Evolutionary conservation across 2,113 vertebrate species (phyloP).

Genomic region (Peromyscus californicus): DNA sequence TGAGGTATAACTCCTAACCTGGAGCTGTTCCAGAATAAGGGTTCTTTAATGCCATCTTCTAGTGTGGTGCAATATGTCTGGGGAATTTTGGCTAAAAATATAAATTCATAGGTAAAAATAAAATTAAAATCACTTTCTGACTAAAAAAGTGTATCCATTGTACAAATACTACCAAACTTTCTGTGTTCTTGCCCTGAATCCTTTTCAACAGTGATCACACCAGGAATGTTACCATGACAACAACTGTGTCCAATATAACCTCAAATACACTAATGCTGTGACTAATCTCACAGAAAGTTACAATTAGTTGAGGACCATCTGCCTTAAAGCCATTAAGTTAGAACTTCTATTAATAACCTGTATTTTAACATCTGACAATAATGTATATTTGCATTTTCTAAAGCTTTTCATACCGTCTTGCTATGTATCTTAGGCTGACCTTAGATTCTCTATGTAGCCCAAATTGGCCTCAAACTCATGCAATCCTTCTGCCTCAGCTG

Average conservation of each 20-base stretch:
- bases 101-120: not conserved
- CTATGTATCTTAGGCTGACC: not conserved
- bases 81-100: constrained; percentile 18
- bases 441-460: not conserved
- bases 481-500: not conserved
- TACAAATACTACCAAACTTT: not conserved
- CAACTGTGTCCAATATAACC: constrained; percentile 48
- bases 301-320: constrained; percentile 50
- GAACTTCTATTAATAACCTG: constrained; percentile 51
- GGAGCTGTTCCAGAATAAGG: not conserved
- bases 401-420: not conserved
- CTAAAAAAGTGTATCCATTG: constrained; percentile 9
- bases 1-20: not conserved
- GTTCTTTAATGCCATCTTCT: not conserved
- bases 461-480: not conserved
- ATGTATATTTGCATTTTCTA: constrained; percentile 42
- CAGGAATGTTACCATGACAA: constrained; percentile 63
- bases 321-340: constrained; percentile 49
- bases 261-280: not conserved
- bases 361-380: constrained; percentile 8
- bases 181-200: not conserved
- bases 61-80: not conserved
- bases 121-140: constrained; percentile 24
- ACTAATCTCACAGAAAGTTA: constrained; percentile 57
- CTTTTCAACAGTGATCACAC: constrained; percentile 18